These are phyloP conservation scores for Polypedilum pembai DNA, from an alignment of 1,140 invertebrate genomes.

Conservation along the genomic window DNA sequence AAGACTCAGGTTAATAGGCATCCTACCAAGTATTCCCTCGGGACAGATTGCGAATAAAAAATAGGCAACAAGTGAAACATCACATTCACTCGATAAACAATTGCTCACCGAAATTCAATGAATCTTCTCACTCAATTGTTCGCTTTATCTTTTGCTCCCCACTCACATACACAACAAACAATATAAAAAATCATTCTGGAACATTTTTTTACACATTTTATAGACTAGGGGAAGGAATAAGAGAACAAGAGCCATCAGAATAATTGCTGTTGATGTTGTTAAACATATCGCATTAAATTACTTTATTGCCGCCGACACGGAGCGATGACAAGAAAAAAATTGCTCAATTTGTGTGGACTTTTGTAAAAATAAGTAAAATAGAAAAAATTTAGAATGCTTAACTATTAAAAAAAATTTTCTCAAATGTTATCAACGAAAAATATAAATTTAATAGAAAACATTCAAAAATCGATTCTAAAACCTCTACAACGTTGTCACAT, in stretches of 20 bases:
- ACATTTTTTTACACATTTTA: background rate
- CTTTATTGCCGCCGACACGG: background rate
- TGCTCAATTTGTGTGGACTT: no score
- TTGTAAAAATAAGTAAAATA: no score
- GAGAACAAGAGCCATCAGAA: background rate
- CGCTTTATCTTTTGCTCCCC: background rate
- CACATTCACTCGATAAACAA: background rate
- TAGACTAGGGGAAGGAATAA: background rate
- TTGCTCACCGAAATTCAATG: background rate
- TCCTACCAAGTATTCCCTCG: background rate
- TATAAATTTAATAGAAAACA: no score
- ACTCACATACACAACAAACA: background rate
- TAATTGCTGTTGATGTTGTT: conserved; percentile 28
- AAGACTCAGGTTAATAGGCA: background rate
- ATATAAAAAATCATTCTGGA: background rate
- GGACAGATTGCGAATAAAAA: conserved; percentile 6
- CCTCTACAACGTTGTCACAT: no score
- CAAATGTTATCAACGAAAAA: no score
- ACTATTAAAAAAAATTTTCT: no score
- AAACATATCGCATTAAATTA: conserved; percentile 27
- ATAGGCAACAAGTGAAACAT: conserved; percentile 17
- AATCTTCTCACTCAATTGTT: background rate
- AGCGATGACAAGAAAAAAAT: no score
- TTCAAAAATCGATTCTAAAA: no score
- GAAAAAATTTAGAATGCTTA: no score